Percentiles rank a stretch among this genome's conserved stretches.
phyloP scores from a whole-genome alignment of 2,797 vertebrate genomes.

The Tympanoctomys barrerae region DNA sequence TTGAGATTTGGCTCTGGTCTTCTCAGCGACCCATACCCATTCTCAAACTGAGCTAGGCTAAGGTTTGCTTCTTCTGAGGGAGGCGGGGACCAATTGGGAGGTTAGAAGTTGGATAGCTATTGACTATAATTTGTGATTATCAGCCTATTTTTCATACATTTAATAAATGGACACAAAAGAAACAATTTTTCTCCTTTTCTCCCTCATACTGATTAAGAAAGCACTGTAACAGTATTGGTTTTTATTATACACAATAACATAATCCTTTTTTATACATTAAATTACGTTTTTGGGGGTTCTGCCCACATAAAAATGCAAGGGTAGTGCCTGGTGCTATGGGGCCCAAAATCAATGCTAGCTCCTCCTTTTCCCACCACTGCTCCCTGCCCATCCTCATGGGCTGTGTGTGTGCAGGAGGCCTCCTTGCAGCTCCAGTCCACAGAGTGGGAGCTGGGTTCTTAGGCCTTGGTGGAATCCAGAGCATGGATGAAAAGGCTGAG shows the following conservation, averaged over 20 bases:
- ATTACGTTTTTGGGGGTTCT: background rate
- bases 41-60: background rate
- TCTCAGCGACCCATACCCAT: background rate
- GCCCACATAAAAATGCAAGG: background rate
- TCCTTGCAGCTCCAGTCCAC: background rate
- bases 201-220: background rate
- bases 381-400: background rate
- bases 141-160: background rate
- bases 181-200: background rate
- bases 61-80: background rate
- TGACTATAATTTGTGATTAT: constrained; percentile 37
- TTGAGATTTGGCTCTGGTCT: background rate
- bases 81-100: background rate
- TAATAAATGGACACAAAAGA: background rate
- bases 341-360: background rate
- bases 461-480: constrained; percentile 16
- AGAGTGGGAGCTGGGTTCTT: background rate
- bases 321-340: background rate
- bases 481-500: background rate
- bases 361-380: background rate
- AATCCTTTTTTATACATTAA: constrained; percentile 26
- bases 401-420: background rate
- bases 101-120: background rate
- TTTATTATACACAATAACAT: constrained; percentile 30
- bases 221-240: background rate